Base-by-base conservation (phyloP, 1,140 invertebrate species). In the Eurosta solidaginis region DNA sequence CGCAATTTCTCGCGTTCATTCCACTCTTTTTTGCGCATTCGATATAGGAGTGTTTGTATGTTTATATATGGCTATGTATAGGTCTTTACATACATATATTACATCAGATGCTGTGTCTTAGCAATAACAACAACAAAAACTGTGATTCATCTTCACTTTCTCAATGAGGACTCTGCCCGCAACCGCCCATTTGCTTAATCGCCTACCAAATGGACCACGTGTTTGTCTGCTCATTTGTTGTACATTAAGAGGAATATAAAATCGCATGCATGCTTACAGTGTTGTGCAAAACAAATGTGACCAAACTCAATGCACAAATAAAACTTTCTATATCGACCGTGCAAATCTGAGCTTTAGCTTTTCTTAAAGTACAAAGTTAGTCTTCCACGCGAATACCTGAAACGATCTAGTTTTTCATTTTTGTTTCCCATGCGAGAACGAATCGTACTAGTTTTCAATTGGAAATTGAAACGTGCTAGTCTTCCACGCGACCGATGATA, bases 141-240 rank as follows among this genome's bases (percentile, higher is more conserved):
- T 20, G 17, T 68, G 17, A 68, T 68, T 68, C 33, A 68, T 68
- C 33, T 68, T 33, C 59, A 68, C 59, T 68, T 68, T 68, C 59
- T 68, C 59, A 10, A 2, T 33, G 59, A 42, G 40, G 33, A 68
- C 33, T 68, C 59, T 68, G 59, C 33, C 40, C 59, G 59, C 33
- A 40, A 40, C 59, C 59, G 59, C 59, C 59, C 59, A 68, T 68
- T 68, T 68, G 59, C 59, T 68, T 68, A 68, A 68, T 68, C 59
- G 59, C 59, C 59, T 33, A 68, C 22, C 59, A 29, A 40, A 40
- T n/a, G 9, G 59, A 68, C 59, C 59, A 68, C 59, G 59, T 68
- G 59, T 68, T 68, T 42, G 59, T 42, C 59, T 63, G 59, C 59
- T 68, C 59, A 68, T 68, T 68, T 42, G 22, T 40, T 68, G 14